Evolutionary conservation across 2,797 vertebrate species (phyloP).

Genomic region (Sebastes paucispinis): DNA sequence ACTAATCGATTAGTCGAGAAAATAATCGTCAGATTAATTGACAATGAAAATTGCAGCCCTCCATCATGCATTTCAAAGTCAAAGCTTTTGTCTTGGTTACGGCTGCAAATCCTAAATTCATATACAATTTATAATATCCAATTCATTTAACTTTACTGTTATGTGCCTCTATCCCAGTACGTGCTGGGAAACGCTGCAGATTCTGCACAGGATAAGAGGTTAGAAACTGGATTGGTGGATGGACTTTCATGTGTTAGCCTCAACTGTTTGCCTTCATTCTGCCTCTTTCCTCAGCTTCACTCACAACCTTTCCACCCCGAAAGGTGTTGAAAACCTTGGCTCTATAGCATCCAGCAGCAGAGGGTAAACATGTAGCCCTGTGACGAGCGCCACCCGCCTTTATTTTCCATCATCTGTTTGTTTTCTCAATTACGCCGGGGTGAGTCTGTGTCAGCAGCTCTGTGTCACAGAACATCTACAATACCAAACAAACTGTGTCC

Average conservation of each 20-base stretch:
- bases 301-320: constrained; percentile 2
- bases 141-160: neutral
- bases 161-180: neutral
- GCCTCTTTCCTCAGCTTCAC: constrained; percentile 10
- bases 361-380: constrained; percentile 46
- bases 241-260: neutral
- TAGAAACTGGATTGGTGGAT: neutral
- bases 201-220: neutral
- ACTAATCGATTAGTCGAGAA: too few species aligned
- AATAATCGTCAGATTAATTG: too few species aligned
- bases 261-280: neutral
- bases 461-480: neutral
- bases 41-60: too few species aligned
- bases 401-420: constrained; percentile 56
- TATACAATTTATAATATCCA: neutral
- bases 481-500: neutral
- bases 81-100: neutral
- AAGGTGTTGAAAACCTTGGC: constrained; percentile 40
- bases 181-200: neutral
- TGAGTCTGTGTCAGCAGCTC: constrained; percentile 55
- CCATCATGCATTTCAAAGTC: neutral
- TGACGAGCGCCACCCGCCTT: constrained; percentile 13
- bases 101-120: neutral
- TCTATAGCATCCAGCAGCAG: constrained; percentile 24
- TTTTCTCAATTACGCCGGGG: constrained; percentile 58